A percentile compares a stretch with the other conserved stretches of the same genome.
phyloP scores from a whole-genome alignment of 2,888 invertebrate species.

The Latrodectus hesperus region DNA sequence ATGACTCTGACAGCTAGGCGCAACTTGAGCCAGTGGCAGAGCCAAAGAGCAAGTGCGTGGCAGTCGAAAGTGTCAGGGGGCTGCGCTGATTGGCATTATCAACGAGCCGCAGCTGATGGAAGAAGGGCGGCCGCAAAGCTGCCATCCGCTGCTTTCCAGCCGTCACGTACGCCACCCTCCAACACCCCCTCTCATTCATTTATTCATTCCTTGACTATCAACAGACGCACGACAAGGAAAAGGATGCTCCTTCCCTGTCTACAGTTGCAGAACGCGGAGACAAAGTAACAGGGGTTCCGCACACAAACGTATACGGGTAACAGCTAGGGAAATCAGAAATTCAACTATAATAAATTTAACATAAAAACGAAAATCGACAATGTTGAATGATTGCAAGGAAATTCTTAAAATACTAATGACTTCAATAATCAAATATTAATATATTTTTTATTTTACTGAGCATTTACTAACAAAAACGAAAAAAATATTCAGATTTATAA shows the following conservation, averaged over 20 bases:
- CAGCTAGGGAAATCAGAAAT: too few species aligned
- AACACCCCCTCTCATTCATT: conserved; percentile 29
- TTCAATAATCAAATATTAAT: too few species aligned
- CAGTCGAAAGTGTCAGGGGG: conserved; percentile 19
- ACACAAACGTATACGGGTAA: too few species aligned
- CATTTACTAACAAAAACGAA: too few species aligned
- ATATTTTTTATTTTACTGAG: too few species aligned
- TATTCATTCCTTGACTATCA: conserved; percentile 11
- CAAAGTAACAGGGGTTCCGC: background rate
- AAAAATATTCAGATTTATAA: too few species aligned
- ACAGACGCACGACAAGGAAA: too few species aligned
- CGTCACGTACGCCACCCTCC: conserved; percentile 40
- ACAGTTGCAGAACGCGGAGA: conserved; percentile 13
- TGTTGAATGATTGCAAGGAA: too few species aligned
- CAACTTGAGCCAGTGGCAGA: background rate
- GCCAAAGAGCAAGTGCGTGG: background rate
- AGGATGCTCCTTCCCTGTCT: too few species aligned
- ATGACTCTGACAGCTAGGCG: background rate
- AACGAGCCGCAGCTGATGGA: conserved; percentile 32
- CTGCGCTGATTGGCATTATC: conserved; percentile 45
- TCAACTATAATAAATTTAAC: too few species aligned
- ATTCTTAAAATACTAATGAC: too few species aligned
- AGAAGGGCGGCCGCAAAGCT: conserved; percentile 53
- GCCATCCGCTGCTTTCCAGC: conserved; percentile 8
- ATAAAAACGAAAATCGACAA: too few species aligned